Evolutionary conservation across 2,113 vertebrate genomes (phyloP).

Genomic region (Budorcas taxicolor): DNA sequence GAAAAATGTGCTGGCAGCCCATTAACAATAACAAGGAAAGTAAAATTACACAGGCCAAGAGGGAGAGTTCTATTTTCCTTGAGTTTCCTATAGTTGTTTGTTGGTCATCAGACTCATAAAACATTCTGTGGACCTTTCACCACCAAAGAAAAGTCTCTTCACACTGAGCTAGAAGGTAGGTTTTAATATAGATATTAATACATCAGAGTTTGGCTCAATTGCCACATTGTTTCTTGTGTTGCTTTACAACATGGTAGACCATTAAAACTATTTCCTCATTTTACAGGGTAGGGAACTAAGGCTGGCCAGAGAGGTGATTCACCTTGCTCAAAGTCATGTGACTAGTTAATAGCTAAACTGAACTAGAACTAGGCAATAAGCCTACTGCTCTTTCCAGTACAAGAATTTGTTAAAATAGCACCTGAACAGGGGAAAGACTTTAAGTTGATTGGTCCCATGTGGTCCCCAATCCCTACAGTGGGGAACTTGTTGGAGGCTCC

Average conservation of each 20-base stretch:
- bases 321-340: not conserved
- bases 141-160: constrained; percentile 27
- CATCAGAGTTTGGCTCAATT: not conserved
- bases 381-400: not conserved
- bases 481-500: not conserved
- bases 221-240: not conserved
- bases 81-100: constrained; percentile 28
- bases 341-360: not conserved
- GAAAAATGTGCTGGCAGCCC: not conserved
- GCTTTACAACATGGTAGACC: not conserved
- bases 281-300: constrained; percentile 4
- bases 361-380: not conserved
- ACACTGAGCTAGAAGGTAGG: not conserved
- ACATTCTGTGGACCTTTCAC: not conserved
- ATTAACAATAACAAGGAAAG: not conserved
- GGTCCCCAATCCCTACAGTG: not conserved
- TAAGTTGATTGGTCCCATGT: not conserved
- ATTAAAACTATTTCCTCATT: constrained; percentile 31
- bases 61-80: not conserved
- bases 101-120: constrained; percentile 16
- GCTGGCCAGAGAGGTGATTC: not conserved
- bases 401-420: not conserved
- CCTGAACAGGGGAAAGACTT: not conserved
- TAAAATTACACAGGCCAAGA: not conserved
- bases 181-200: constrained; percentile 22